A percentile compares a stretch with the other conserved stretches of the same genome.
Conservation (phyloP, 2,888 invertebrate genomes). For the Idaea biselata region DNA sequence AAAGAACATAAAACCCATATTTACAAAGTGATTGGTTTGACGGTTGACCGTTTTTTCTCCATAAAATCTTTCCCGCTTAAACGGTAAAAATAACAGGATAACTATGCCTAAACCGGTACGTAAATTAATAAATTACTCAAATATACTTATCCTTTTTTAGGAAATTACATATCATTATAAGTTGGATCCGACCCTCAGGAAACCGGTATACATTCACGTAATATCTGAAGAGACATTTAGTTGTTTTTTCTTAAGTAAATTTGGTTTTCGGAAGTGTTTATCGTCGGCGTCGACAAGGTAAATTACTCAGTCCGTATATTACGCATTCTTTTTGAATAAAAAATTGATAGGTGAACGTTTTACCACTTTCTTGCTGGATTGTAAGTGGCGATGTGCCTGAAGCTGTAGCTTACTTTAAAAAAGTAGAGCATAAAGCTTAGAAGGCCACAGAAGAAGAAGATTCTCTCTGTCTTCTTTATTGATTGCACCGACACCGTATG, state of each 20-base stretch:
- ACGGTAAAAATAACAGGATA: constrained; percentile 74
- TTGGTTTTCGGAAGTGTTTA: not conserved
- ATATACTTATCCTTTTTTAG: constrained; percentile 26
- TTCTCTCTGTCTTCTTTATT: too few species aligned
- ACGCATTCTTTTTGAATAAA: too few species aligned
- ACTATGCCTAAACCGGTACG: constrained; percentile 60
- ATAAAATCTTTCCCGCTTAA: constrained; percentile 34
- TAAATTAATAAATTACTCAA: constrained; percentile 43
- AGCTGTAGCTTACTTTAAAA: too few species aligned
- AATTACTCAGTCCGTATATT: too few species aligned
- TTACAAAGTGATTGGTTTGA: not conserved
- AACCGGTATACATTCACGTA: constrained; percentile 10
- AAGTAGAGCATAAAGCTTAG: too few species aligned
- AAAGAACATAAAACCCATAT: constrained; percentile 1
- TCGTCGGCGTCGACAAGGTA: not conserved
- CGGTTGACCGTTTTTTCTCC: constrained; percentile 9
- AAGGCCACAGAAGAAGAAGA: too few species aligned
- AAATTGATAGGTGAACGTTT: too few species aligned
- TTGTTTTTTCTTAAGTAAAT: not conserved
- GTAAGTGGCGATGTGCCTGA: too few species aligned
- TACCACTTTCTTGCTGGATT: too few species aligned
- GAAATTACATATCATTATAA: constrained; percentile 11
- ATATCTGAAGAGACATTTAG: too few species aligned
- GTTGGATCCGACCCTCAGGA: constrained; percentile 16
- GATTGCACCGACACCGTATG: too few species aligned